Base-by-base conservation (phyloP, 2,888 invertebrate genomes). In the Megalurothrips usitatus region DNA sequence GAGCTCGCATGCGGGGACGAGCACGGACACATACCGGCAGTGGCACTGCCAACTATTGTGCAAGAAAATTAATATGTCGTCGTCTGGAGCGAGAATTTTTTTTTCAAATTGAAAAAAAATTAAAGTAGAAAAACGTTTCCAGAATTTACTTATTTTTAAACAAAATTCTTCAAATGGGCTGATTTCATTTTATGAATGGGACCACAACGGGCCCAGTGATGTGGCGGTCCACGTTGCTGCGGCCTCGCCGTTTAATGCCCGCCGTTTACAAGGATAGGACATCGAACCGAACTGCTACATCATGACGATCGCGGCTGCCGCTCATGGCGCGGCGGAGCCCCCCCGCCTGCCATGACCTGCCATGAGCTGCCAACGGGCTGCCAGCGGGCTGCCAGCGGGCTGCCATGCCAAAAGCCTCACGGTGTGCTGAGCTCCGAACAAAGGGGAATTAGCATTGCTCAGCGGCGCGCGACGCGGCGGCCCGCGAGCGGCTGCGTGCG, bases 361-460 rank as follows among this genome's bases (percentile, higher is more conserved):
- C 52, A 52, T 43, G 34, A 9, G 63, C 10, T 14, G 10, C 2
- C 19, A n/a, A n/a, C 63, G n/a, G 17, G 63, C 63, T 10, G 63
- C 49, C 49, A 49, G 63, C 63, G 63, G 17, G 63, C 10, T 14
- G 10, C 2, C 19, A n/a, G 63, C 63, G 23, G n/a, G 68, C 68
- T 23, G 68, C 52, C 52, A 52, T 43, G 34, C 34, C 34, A 43
- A 43, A 43, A n/a, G 58, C 58, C 58, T 58, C 58, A 58, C 58
- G 58, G 68, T 26, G 68, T 75, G 26, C 68, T 23, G 68, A 75
- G 68, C 68, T 12, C 68, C 68, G 68, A 75, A 75, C 68, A 75
- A 75, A 75, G 68, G 68, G 26, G 68, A 75, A 75, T 75, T 75
- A 75, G 68, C 68, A 75, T 75, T 75, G 68, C 26, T 26, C 68